Conservation (phyloP, 2,797 vertebrate species). For the Champsocephalus esox region DNA sequence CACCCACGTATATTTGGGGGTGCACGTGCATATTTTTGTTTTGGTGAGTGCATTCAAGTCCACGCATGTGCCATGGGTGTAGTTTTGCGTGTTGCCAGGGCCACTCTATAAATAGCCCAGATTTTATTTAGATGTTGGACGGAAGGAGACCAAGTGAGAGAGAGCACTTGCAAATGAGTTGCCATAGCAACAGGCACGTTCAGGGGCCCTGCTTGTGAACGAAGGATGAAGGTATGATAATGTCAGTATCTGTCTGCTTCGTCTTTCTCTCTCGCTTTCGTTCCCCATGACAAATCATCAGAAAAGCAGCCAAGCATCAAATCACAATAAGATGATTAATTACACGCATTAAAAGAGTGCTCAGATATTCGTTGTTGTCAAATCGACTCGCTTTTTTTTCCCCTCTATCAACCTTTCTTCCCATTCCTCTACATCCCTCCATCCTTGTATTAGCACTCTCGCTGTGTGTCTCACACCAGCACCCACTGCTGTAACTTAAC, state of each 20-base stretch:
- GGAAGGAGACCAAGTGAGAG: slow-evolving; percentile 36
- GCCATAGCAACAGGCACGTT: slow-evolving; percentile 86
- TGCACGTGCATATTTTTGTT: slow-evolving; percentile 27
- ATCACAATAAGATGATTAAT: slow-evolving; percentile 26
- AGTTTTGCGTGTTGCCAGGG: slow-evolving; percentile 56
- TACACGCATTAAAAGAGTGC: not conserved
- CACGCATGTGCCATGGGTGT: slow-evolving; percentile 48
- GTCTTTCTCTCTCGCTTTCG: not conserved
- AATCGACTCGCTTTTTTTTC: slow-evolving; percentile 15
- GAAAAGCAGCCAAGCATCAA: not conserved
- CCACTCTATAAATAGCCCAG: slow-evolving; percentile 81
- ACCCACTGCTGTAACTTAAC: slow-evolving; percentile 47
- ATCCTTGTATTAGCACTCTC: slow-evolving; percentile 41
- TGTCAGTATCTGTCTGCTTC: slow-evolving; percentile 48
- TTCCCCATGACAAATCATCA: slow-evolving; percentile 1
- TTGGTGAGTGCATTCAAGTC: slow-evolving; percentile 23
- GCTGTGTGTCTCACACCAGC: slow-evolving; percentile 31
- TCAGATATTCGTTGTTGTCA: slow-evolving; percentile 6
- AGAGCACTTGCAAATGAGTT: slow-evolving; percentile 75
- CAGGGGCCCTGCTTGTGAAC: slow-evolving; percentile 72
- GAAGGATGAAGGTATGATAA: slow-evolving; percentile 70
- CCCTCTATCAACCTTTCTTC: slow-evolving; percentile 14
- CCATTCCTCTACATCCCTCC: slow-evolving; percentile 18
- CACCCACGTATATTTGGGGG: not conserved
- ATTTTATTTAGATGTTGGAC: slow-evolving; percentile 85